Base-by-base conservation (phyloP, 2,888 invertebrate genomes). In the Cyrtodaria siliqua region DNA sequence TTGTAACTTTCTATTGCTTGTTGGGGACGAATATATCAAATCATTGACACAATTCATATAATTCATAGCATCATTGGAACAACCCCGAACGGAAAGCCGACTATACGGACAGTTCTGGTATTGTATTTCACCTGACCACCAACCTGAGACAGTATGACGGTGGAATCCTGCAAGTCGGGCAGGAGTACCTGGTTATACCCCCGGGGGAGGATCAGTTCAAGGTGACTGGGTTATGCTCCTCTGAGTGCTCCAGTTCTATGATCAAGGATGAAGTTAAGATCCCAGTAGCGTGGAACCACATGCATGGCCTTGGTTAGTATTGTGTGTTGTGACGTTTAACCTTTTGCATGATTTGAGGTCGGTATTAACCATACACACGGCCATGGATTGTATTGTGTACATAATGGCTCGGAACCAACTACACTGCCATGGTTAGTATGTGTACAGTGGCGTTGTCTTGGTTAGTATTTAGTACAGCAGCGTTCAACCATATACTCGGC, bases 81-180 rank as follows among this genome's bases (percentile, higher is more conserved):
- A 88, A 88, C 64, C 84, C 84, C 2, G 55, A 78, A 20, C 44
- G 69, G 23, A 68, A 77, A 1, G 26, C 29, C 0, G 83, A 85
- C 64, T 84, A 80, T 24, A 67, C 68, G 2, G 87, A 87, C 71
- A 78, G 82, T 29, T 88, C 87, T 0, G 88, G 88, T 0, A 63
- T 87, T 61, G 77, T 59, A 1, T 47, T 88, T 8, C 82, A 79
- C 56, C 83, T 82, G 33, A 88, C 86, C 0, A 52, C 77, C 0
- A 84, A 79, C 12, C 66, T 79, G 6, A 72, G 87, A 33, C 69
- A 59, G 0, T 44, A 84, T 56, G 78, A 86, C 24, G 86, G 82
- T 14, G 85, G 72, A 0, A 76, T 79, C 0, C n/a, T 87, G 26
- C 62, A 68, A 42, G 57, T 82, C 20, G 88, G 86, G 0, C 86